Base-by-base conservation (phyloP, 53 echinoderm and acorn worm species). In the Luidia sarsii region DNA sequence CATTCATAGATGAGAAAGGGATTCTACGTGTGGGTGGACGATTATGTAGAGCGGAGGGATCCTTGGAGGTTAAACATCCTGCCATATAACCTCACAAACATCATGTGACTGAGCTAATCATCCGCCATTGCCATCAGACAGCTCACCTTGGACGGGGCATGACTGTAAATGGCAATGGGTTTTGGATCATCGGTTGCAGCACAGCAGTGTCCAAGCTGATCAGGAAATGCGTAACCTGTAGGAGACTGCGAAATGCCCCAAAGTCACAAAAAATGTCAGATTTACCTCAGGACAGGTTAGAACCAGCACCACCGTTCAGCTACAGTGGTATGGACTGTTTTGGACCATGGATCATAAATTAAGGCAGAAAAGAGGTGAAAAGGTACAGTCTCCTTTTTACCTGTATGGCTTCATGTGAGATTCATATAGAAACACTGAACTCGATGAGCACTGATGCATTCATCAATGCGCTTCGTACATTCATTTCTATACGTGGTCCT, bases 21-120 rank as follows among this genome's bases (percentile, higher is more conserved):
- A 66, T 83, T 18, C 64, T 91, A 14, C 66, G 85, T 56, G 91
- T 91, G 15, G 91, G 91, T 50, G 88, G 91, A 45, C 56, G 91
- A 1, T 64, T 87, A 19, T 43, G 33, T 36, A 64, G 59, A 71
- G 22, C 45, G 4, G 46, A 65, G 9, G 70, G 52, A 19, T 64
- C 89, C n/a, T 83, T 60, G 32, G 68, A 73, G 39, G 55, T 29
- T 14, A 81, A 81, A 53, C 66, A 81, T 34, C 80, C 80, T 35
- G 80, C 36, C 20, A 80, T 80, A 23, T 50, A 64, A 32, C 80
- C 80, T 20, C 35, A 64, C 13, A 80, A 60, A 21, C 80, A 80
- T 28, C 80, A 80, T 31, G 2, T 80, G 15, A 80, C 80, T 1
- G 64, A 80, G 49, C 34, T 80, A 8, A 13, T 80, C 48, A 80